Conservation (phyloP, 37 sponge, comb jelly and placozoan species). For the Oscarella lobularis region DNA sequence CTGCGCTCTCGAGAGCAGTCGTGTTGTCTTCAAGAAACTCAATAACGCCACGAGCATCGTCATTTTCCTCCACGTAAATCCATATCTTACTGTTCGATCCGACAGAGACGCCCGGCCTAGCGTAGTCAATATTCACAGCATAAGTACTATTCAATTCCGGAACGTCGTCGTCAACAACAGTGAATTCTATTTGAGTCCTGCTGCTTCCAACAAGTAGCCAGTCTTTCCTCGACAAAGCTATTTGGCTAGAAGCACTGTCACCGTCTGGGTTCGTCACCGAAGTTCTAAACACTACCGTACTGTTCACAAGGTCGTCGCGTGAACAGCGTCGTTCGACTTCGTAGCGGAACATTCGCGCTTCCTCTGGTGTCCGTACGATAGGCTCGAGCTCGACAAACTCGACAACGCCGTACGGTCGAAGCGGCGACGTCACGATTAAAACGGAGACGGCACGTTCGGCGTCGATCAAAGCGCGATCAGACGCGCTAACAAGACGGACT, state of each 20-base stretch:
- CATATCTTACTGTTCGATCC: not conserved
- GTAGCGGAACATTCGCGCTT: not conserved
- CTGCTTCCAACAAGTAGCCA: not conserved
- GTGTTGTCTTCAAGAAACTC: not conserved
- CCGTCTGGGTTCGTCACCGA: not conserved
- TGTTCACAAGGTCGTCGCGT: not conserved
- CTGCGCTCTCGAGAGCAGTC: not conserved
- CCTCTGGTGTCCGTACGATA: not conserved
- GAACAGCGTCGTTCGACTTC: not conserved
- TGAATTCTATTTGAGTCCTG: not conserved
- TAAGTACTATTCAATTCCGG: not conserved
- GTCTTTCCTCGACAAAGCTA: no score
- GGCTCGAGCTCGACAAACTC: not conserved
- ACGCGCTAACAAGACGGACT: not conserved
- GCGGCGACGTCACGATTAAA: not conserved
- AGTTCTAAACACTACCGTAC: not conserved
- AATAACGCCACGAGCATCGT: not conserved
- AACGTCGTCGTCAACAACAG: not conserved
- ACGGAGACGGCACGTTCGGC: not conserved
- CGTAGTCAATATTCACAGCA: not conserved
- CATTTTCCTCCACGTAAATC: not conserved
- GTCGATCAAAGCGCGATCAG: not conserved
- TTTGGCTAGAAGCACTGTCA: no score
- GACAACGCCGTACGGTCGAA: not conserved
- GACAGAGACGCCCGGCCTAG: not conserved